These are phyloP conservation scores for Xiphydria camelus DNA, from an alignment of 2,888 invertebrate genomes.

Conservation along the genomic window DNA sequence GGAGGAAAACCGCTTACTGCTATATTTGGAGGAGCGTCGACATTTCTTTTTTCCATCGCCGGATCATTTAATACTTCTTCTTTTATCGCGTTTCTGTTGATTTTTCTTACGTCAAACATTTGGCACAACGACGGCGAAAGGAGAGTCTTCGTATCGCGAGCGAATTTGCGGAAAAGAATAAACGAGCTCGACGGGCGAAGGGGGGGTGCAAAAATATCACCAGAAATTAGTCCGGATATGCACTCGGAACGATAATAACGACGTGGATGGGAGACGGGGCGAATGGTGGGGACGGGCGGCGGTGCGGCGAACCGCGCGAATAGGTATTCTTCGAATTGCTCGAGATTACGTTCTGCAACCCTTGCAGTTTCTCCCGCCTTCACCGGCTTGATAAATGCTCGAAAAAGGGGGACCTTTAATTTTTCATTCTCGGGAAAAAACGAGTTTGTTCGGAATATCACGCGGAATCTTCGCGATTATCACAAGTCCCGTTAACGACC, in stretches of 20 bases:
- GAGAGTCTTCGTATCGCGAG: too few species aligned
- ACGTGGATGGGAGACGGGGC: background rate
- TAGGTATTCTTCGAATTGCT: conserved; percentile 45
- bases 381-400: conserved; percentile 45
- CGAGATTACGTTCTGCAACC: conserved; percentile 50
- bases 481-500: conserved; percentile 34
- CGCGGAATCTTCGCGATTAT: conserved; percentile 23
- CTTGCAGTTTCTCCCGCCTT: conserved; percentile 39
- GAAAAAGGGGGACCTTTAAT: conserved; percentile 13
- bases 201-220: conserved; percentile 6
- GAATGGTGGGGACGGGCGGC: conserved; percentile 16
- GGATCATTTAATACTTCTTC: too few species aligned
- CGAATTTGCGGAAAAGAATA: background rate
- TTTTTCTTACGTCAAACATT: too few species aligned
- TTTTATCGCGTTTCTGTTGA: too few species aligned
- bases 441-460: conserved; percentile 27
- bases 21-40: too few species aligned
- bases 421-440: conserved; percentile 30
- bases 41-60: too few species aligned
- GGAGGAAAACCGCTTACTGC: too few species aligned
- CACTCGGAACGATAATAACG: conserved; percentile 22
- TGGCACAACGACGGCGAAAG: too few species aligned
- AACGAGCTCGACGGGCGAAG: conserved; percentile 3
- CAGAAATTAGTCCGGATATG: conserved; percentile 12
- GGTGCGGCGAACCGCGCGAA: conserved; percentile 23